Base-by-base conservation (phyloP, 2,888 invertebrate species). In the Oscheius sp. region DNA sequence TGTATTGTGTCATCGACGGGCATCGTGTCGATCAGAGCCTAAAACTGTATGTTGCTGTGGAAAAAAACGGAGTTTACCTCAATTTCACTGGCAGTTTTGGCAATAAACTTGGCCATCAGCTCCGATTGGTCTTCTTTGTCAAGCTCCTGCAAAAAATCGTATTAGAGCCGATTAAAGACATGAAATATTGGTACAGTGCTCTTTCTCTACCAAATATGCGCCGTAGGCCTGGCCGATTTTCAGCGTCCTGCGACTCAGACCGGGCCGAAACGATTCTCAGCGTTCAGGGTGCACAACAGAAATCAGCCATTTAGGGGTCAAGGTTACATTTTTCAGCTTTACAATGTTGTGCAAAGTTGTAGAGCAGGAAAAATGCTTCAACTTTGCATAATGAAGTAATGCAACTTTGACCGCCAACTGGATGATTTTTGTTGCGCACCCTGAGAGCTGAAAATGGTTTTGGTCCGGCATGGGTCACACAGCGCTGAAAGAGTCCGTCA, bases 51-150 rank as follows among this genome's bases (percentile, higher is more conserved):
- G n/a, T 59, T 37, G 37, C n/a, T 7, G 7, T 13, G n/a, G 9
- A 32, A 53, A 3, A 47, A 9, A 11, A 21, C 33, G 7, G 1
- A 1, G 9, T 37, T 21, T 7, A 95, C 94, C 89, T 99, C 98
- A 78, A 99, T 98, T 90, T 99, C 98, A 90, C 96, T 97, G 0
- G 97, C 96, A 90, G 96, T 96, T 76, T 96, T 92, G 0, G 97
- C 95, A 85, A 99, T 98, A 75, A 96, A 90, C 2, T 95, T 94
- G 0, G 98, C 96, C 90, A 98, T 99, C 42, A 97, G 91, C 82
- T 94, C 93, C 0, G 96, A 96, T 90, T 95, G 95, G 5, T 82
- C 79, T 70, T 89, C 89, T n/a, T 83, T 80, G 57, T 82, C 81
- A 37, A 88, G 75, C 48, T 86, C 88, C 84, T 87, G 65, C 53